Base-by-base conservation (phyloP, 2,797 vertebrate species). In the Thunnus albacares region DNA sequence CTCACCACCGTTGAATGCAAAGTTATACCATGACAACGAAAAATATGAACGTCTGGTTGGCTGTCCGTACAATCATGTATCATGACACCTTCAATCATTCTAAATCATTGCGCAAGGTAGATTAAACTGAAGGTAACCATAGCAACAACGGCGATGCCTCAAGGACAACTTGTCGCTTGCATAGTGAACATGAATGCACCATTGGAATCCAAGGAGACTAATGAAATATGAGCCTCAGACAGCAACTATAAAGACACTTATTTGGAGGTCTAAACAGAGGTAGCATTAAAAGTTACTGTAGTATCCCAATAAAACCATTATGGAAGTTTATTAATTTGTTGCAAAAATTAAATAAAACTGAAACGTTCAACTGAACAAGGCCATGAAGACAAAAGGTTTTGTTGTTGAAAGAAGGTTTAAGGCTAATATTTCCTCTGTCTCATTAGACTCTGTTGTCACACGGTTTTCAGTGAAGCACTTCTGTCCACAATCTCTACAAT, bases 101-200 rank as follows among this genome's bases (percentile, higher is more conserved):
- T 22, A 61, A 65, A 35, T 15, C 12, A 28, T 30, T 68, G 12
- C 12, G 14, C 12, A 49, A 6, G 28, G 12, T 52, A 35, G 62
- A 59, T 43, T 12, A 69, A 79, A 41, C 24, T 41, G 38, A 28
- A 11, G 28, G 52, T 9, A 62, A 72, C 55, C 57, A 71, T 5
- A 45, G 38, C 64, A 56, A 55, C 49, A 22, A 14, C 9, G 12
- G 24, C 10, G 35, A 71, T 38, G 45, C 49, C 56, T 56, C 8
- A 53, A 52, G 66, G 11, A n/a, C 58, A 60, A 35, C 15, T 45
- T 26, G 47, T 26, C 83, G 77, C 72, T 81, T 71, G 41, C 24
- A 51, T 6, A 41, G 52, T 60, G 33, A 79, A 79, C 53, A 7
- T 14, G 65, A 20, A 30, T 5, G 28, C 30, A 65, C 14, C 24